phyloP scores from a whole-genome alignment of 2,113 vertebrate species.

The Oncorhynchus kisutch region DNA sequence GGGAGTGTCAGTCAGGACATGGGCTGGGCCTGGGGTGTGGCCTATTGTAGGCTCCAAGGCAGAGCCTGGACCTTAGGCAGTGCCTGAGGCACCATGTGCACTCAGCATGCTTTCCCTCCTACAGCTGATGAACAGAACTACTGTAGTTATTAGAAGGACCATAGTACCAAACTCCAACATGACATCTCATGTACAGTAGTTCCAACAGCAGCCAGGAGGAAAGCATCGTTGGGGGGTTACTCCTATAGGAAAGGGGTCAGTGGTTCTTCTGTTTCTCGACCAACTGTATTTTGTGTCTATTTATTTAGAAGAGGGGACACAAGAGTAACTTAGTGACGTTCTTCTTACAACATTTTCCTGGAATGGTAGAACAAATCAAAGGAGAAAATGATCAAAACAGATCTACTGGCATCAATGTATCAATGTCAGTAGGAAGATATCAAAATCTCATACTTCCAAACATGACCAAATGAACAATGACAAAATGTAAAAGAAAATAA shows the following conservation, averaged over 20 bases:
- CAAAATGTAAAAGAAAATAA: slow-evolving; percentile 73
- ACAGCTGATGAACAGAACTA: slow-evolving; percentile 18
- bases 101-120: slow-evolving; percentile 64
- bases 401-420: slow-evolving; percentile 64
- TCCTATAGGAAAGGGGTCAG: slow-evolving; percentile 64
- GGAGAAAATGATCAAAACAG: slow-evolving; percentile 73
- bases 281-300: slow-evolving; percentile 82
- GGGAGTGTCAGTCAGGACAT: slow-evolving; percentile 31
- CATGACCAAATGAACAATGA: slow-evolving; percentile 77
- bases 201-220: slow-evolving; percentile 50
- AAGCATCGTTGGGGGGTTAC: slow-evolving; percentile 57
- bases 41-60: slow-evolving; percentile 31
- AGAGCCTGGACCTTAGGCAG: slow-evolving; percentile 37
- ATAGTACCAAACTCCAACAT: slow-evolving; percentile 28
- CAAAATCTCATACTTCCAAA: slow-evolving; percentile 79
- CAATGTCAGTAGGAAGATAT: slow-evolving; percentile 57
- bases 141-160: neutral
- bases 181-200: slow-evolving; percentile 5
- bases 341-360: slow-evolving; percentile 88
- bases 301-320: slow-evolving; percentile 82
- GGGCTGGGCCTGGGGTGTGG: slow-evolving; percentile 8
- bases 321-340: slow-evolving; percentile 85
- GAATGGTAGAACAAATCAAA: slow-evolving; percentile 79
- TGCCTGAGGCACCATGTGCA: slow-evolving; percentile 50
- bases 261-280: slow-evolving; percentile 80